Evolutionary conservation across 2,797 vertebrate genomes (phyloP).

Genomic region (Rhinogobio ventralis): DNA sequence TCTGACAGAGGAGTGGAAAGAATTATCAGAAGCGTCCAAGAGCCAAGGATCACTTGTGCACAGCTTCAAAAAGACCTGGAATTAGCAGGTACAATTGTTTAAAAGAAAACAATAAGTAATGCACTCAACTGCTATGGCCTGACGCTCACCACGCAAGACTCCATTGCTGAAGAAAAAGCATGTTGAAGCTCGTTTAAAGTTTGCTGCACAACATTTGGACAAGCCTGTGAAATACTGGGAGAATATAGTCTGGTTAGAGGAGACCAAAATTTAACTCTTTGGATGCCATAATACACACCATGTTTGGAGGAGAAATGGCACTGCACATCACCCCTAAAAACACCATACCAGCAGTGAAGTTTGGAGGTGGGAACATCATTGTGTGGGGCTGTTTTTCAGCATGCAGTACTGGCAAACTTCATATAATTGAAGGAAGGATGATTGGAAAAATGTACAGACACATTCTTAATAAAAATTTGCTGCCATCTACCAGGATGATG

Average conservation of each 20-base stretch:
- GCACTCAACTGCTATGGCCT: background rate
- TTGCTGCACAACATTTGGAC: slow-evolving; percentile 3
- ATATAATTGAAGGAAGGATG: background rate
- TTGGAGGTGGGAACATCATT: background rate
- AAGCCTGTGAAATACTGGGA: background rate
- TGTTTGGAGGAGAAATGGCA: background rate
- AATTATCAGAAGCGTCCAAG: background rate
- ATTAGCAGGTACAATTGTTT: background rate
- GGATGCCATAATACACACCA: slow-evolving; percentile 15
- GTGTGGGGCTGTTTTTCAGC: background rate
- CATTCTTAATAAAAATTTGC: background rate
- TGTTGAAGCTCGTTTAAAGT: background rate
- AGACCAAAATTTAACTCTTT: background rate
- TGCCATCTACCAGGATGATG: background rate
- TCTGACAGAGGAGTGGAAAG: background rate
- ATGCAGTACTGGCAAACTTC: background rate
- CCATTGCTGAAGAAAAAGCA: background rate
- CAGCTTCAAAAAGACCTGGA: background rate
- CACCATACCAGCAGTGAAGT: background rate
- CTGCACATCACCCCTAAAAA: background rate
- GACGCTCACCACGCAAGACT: background rate
- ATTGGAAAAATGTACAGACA: background rate
- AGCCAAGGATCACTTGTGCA: background rate
- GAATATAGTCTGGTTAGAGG: background rate
- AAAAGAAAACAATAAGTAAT: background rate